Base-by-base conservation (phyloP, 2,113 vertebrate species). In the Ardeotis arabs region DNA sequence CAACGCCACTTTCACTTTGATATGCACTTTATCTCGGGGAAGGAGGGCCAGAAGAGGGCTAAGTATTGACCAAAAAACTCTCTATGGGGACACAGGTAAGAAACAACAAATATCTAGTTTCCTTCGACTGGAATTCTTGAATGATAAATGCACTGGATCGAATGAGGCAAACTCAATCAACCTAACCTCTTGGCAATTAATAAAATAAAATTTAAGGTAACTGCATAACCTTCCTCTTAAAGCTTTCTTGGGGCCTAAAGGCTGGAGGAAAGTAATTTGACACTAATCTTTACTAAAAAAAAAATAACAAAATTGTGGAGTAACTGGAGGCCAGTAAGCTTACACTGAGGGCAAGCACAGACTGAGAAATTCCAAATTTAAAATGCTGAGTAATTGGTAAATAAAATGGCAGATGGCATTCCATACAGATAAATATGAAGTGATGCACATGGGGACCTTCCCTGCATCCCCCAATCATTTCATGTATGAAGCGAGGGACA, bases 1-100 rank as follows among this genome's bases (percentile, higher is more conserved):
- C 39, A 60, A 24, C 1, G 3, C 23, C 1, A 4, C 18, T 47
- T 20, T 20, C 45, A 18, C 56, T 64, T 29, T 8, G 17, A 55
- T 14, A 10, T 5, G 35, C 14, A 7, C 33, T n/a, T n/a, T n/a
- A n/a, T 45, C 31, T 50, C 4, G 0, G 29, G 8, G 33, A 18
- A 18, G 14, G 2, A 5, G 20, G 44, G 24, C 28, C 47, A 21
- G 20, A 58, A 81, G 39, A 56, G 16, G 15, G 35, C 14, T 49
- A 68, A 89, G 17, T 14, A 39, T 20, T 45, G 37, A 58, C 20
- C 12, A 45, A 75, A 50, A 45, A 49, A 18, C 17, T 33, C 37
- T n/a, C 59, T 39, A 15, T 0, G 2, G 17, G 17, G 49, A 67
- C 0, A 6, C 53, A 39, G 22, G 24, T 39, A 73, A 78, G 49